A percentile compares a stretch with the other conserved stretches of the same genome.
Evolutionary conservation across 92 coral and sea anemone genomes (phyloP).

Genomic region (Zoanthus solanderi): DNA sequence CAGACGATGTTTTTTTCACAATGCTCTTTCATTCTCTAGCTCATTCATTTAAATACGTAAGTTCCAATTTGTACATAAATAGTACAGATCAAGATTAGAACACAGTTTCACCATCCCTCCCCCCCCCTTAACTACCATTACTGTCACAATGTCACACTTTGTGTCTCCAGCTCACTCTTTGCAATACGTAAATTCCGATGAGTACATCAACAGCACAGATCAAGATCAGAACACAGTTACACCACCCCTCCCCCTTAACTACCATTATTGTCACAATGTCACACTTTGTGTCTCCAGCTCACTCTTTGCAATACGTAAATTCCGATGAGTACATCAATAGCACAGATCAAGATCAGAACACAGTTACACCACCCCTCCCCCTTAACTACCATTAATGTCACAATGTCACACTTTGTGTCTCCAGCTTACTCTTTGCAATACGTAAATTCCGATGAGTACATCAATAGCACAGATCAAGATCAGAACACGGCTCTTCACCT

Average conservation of each 20-base stretch:
- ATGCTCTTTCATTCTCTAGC: background rate
- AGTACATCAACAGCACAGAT: no score
- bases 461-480: constrained; percentile 66
- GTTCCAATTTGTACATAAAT: no score
- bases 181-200: background rate
- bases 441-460: constrained; percentile 41
- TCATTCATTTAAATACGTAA: no score
- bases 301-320: constrained; percentile 23
- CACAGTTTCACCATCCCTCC: no score
- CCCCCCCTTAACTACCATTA: background rate
- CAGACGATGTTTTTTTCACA: background rate
- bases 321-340: background rate
- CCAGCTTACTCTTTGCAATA: constrained; percentile 28
- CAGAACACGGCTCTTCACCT: constrained; percentile 66
- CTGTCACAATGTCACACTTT: background rate
- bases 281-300: background rate
- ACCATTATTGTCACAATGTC: background rate
- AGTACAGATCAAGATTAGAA: no score
- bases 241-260: no score
- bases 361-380: background rate
- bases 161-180: constrained; percentile 13
- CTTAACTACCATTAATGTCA: background rate
- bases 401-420: background rate
- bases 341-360: constrained; percentile 3
- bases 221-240: background rate